These are phyloP conservation scores for Melanotaenia trifasciata DNA, from an alignment of 2,797 vertebrate species.

Conservation along the genomic window DNA sequence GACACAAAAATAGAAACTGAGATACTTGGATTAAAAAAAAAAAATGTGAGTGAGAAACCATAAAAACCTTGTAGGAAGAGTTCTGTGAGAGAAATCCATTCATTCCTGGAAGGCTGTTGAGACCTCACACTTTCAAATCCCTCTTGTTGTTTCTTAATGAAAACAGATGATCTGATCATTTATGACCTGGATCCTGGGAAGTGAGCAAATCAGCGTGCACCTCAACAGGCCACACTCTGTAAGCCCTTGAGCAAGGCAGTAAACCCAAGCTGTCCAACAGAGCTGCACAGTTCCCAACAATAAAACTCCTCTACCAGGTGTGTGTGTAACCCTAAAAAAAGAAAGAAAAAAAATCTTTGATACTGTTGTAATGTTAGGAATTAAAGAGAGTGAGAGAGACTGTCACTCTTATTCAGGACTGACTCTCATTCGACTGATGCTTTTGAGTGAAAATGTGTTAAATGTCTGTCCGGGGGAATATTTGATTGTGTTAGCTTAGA, in stretches of 20 bases:
- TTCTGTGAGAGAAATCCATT: slow-evolving; percentile 27
- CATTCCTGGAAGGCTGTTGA: slow-evolving; percentile 27
- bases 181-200: slow-evolving; percentile 58
- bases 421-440: slow-evolving; percentile 52
- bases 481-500: slow-evolving; percentile 47
- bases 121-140: slow-evolving; percentile 45
- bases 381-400: slow-evolving; percentile 28
- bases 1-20: slow-evolving; percentile 13
- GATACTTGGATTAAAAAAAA: slow-evolving; percentile 1
- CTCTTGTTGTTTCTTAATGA: slow-evolving; percentile 54
- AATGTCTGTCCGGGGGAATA: slow-evolving; percentile 32
- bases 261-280: slow-evolving; percentile 77
- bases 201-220: slow-evolving; percentile 62
- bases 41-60: neutral
- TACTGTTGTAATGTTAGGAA: slow-evolving; percentile 30
- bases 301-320: slow-evolving; percentile 62
- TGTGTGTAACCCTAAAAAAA: neutral
- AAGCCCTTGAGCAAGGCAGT: slow-evolving; percentile 80
- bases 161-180: slow-evolving; percentile 65
- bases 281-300: slow-evolving; percentile 69
- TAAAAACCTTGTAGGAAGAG: slow-evolving; percentile 2
- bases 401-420: slow-evolving; percentile 33
- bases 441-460: slow-evolving; percentile 32
- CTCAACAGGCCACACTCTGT: slow-evolving; percentile 56
- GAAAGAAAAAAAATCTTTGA: slow-evolving; percentile 11